Base-by-base conservation (phyloP, 2,888 invertebrate species). In the Dasysyrphus tricinctus region DNA sequence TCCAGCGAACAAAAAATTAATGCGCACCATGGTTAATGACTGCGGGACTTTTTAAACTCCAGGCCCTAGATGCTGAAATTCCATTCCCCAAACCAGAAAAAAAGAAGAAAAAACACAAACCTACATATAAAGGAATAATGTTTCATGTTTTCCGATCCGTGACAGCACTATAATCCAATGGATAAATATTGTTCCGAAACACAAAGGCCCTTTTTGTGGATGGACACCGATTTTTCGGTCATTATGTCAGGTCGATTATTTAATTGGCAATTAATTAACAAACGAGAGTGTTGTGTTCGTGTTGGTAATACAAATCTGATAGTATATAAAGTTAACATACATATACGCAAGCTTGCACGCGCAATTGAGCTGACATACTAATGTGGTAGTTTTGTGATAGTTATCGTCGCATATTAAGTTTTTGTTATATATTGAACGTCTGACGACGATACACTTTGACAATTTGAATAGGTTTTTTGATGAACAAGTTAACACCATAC, bases 231-330 rank as follows among this genome's bases (percentile, higher is more conserved):
- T 81, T 65, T 76, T 81, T 76, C 76, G 49, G 56, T 61, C 42
- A 56, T 81, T 76, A 57, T 77, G 61, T 73, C 57, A 51, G 63
- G 72, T 76, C 84, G 84, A 84, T 84, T 80, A 84, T 80, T 80
- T 84, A 80, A 84, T 80, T 80, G 80, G 70, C 72, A 84, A 84
- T 80, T 84, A 84, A 84, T 84, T 84, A 84, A 47, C 84, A 84
- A 80, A 67, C 39, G 59, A 47, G 32, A 32, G 44, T n/a, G n/a
- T 44, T 54, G 7, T 11, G 24, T 59, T 39, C 59, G 39, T 59
- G 59, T 39, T 61, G 39, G 14, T 9, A 42, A 24, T 6, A 57
- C 9, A 39, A n/a, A 44, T 74, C 49, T 74, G 67, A 59, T 80
- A 67, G 67, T 74, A n/a, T n/a, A n/a, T n/a, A 42, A 37, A 12